These are phyloP conservation scores for Cheilosia soror DNA, from an alignment of 2,888 invertebrate species.

Conservation along the genomic window DNA sequence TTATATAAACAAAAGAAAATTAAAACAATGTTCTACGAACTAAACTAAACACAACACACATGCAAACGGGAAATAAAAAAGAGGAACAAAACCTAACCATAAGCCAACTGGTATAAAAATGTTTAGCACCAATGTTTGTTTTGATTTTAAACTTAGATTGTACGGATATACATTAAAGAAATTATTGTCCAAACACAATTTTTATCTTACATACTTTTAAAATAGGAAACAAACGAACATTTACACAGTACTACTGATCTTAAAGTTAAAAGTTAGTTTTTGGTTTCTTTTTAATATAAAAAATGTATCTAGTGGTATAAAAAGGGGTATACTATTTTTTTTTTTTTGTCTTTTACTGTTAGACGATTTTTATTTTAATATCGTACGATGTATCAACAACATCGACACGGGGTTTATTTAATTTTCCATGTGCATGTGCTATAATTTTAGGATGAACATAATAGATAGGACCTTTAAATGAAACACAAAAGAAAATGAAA, in stretches of 20 bases:
- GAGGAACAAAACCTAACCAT: conserved; percentile 29
- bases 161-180: conserved; percentile 25
- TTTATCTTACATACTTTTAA: conserved; percentile 8
- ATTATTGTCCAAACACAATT: conserved; percentile 34
- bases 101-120: conserved; percentile 12
- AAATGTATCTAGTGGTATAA: conserved; percentile 51
- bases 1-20: conserved; percentile 53
- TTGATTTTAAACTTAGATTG: conserved; percentile 25
- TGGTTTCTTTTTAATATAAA: conserved; percentile 59
- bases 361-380: conserved; percentile 84
- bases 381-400: conserved; percentile 82
- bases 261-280: conserved; percentile 36
- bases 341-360: conserved; percentile 67
- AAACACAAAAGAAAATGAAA: conserved; percentile 68
- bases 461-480: conserved; percentile 79
- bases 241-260: conserved; percentile 30
- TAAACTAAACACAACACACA: conserved; percentile 61
- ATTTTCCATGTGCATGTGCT: conserved; percentile 82
- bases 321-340: conserved; percentile 29
- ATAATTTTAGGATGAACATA: conserved; percentile 81
- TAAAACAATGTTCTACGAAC: conserved; percentile 26
- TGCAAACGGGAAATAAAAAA: conserved; percentile 58
- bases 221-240: conserved; percentile 24
- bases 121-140: conserved; percentile 59
- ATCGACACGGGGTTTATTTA: conserved; percentile 80